Evolutionary conservation across 35 echinoderm and acorn worm genomes (phyloP).

Genomic region (Patiria miniata): DNA sequence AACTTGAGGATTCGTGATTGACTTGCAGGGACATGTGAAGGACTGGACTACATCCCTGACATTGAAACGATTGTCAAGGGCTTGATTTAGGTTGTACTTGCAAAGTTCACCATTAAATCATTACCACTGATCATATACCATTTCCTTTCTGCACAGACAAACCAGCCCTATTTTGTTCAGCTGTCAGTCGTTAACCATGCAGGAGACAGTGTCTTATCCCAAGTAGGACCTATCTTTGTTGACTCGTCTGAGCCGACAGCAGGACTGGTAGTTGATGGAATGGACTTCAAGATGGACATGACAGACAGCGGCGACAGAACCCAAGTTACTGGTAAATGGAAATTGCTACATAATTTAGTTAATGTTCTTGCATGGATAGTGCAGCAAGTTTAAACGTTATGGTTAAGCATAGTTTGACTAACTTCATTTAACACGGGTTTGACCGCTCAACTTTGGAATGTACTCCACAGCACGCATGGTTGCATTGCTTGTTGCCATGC

Average conservation of each 20-base stretch:
- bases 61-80: no score
- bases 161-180: slow-evolving; percentile 45
- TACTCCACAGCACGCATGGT: no score
- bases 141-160: neutral
- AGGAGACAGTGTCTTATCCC: neutral
- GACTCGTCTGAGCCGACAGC: slow-evolving; percentile 12
- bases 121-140: neutral
- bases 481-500: no score
- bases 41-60: no score
- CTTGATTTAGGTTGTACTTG: neutral
- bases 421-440: no score
- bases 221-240: slow-evolving; percentile 40
- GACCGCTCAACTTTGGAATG: no score
- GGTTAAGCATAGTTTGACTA: no score
- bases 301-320: neutral
- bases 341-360: neutral
- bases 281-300: slow-evolving; percentile 39
- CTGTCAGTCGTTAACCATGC: slow-evolving; percentile 38
- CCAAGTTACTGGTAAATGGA: slow-evolving; percentile 30
- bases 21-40: no score
- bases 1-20: no score
- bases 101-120: neutral
- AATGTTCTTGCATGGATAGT: no score
- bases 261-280: slow-evolving; percentile 50
- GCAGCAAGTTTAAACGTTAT: no score